phyloP scores from a whole-genome alignment of 2,797 vertebrate species.

The Sebastes matsubarae region DNA sequence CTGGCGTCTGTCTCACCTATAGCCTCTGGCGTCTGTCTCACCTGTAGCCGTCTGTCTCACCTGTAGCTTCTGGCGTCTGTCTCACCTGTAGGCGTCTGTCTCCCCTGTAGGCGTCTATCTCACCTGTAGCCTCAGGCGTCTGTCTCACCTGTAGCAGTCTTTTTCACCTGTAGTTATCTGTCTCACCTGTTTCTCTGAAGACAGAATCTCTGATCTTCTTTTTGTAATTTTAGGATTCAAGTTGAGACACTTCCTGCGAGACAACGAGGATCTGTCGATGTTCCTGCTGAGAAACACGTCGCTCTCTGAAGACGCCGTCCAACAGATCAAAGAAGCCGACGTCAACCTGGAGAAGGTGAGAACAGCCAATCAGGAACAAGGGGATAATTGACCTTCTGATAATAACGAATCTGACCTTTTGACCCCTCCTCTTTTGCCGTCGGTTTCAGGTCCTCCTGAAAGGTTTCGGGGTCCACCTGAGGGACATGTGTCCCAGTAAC shows the following conservation, averaged over 20 bases:
- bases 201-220: background rate
- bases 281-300: slow-evolving; percentile 88
- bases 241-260: slow-evolving; percentile 90
- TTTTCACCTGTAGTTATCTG: background rate
- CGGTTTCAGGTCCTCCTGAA: slow-evolving; percentile 84
- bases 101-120: background rate
- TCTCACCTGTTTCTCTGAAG: background rate
- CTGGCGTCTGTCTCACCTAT: too few relatives aligned
- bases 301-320: slow-evolving; percentile 76
- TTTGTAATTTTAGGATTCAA: slow-evolving; percentile 85
- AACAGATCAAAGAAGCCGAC: slow-evolving; percentile 82
- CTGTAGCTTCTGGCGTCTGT: background rate
- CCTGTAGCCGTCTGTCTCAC: too few relatives aligned
- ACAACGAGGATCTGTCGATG: slow-evolving; percentile 89
- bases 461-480: slow-evolving; percentile 88
- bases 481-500: slow-evolving; percentile 82
- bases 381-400: background rate
- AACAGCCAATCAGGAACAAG: too few relatives aligned
- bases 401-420: too few relatives aligned
- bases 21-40: too few relatives aligned
- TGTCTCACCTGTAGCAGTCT: background rate
- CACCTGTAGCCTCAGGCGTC: background rate
- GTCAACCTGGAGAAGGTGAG: slow-evolving; percentile 88
- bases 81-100: background rate
- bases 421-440: background rate